Evolutionary conservation across 2,113 vertebrate species (phyloP).

Genomic region (Nesogale talazaci): DNA sequence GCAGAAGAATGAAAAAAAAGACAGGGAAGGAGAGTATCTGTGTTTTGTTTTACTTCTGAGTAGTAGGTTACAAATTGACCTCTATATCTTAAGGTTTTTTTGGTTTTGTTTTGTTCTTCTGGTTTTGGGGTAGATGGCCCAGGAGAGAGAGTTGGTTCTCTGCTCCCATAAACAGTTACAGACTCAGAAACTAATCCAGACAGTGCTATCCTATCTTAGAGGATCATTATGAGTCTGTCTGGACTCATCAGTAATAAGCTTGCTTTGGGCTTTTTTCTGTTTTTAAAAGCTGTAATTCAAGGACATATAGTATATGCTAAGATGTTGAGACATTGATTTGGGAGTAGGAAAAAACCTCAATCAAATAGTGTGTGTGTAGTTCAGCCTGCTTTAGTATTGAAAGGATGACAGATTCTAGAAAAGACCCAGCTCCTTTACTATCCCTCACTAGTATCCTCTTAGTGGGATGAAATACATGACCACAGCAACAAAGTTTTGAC

Average conservation of each 20-base stretch:
- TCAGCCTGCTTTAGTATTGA: neutral
- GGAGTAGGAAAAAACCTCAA: neutral
- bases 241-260: too few relatives aligned
- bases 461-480: neutral
- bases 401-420: neutral
- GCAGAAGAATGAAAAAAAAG: neutral
- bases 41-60: slow-evolving; percentile 12
- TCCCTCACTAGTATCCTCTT: neutral
- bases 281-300: neutral
- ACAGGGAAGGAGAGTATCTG: neutral
- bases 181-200: too few relatives aligned
- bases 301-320: neutral
- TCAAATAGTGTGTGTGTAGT: neutral
- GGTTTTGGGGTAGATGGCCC: too few relatives aligned
- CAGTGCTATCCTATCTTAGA: too few relatives aligned
- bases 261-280: too few relatives aligned
- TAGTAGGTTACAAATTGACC: neutral
- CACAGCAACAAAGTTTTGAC: neutral
- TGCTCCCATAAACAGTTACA: too few relatives aligned
- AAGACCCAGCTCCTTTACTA: neutral
- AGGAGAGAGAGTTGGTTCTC: too few relatives aligned
- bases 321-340: neutral
- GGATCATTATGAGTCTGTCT: too few relatives aligned
- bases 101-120: too few relatives aligned
- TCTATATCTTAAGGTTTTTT: neutral